Percentiles rank a stretch among this genome's conserved stretches.
Conservation (phyloP, 2,888 invertebrate genomes). For the Cordylochernes scorpioides region DNA sequence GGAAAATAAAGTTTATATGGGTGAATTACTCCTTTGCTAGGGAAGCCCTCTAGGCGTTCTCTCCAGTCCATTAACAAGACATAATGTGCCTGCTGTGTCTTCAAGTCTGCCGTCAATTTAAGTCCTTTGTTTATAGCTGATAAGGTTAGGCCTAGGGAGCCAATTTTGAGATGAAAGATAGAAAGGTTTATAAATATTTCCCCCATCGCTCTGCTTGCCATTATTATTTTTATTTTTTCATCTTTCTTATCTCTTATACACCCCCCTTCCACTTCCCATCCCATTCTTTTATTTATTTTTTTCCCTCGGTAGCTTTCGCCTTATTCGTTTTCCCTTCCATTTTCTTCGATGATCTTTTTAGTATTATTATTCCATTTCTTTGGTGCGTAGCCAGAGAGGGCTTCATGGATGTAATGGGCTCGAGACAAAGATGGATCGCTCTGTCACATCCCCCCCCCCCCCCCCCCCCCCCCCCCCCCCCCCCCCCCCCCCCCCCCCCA, state of each 20-base stretch:
- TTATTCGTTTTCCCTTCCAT: neutral
- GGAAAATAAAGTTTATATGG: too few species aligned
- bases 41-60: too few species aligned
- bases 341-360: neutral
- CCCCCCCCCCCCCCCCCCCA: conserved; percentile 11
- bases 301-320: neutral
- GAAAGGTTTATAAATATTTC: neutral
- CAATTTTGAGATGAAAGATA: too few species aligned
- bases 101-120: too few species aligned
- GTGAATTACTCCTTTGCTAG: too few species aligned
- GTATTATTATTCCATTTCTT: neutral
- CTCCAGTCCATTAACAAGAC: too few species aligned
- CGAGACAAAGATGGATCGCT: conserved; percentile 1
- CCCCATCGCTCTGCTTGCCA: neutral
- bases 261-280: neutral
- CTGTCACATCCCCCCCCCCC: conserved; percentile 9
- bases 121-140: too few species aligned
- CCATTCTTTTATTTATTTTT: neutral
- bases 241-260: neutral
- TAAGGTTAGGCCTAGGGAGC: too few species aligned
- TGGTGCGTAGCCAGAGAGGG: neutral
- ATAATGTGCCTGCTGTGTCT: too few species aligned
- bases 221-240: neutral
- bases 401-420: neutral
- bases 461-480: conserved; percentile 3